Evolutionary conservation across 2,888 invertebrate species (phyloP), one percentile per base, ranked within the genome.

Genomic region (Drosophila macrospina): DNA sequence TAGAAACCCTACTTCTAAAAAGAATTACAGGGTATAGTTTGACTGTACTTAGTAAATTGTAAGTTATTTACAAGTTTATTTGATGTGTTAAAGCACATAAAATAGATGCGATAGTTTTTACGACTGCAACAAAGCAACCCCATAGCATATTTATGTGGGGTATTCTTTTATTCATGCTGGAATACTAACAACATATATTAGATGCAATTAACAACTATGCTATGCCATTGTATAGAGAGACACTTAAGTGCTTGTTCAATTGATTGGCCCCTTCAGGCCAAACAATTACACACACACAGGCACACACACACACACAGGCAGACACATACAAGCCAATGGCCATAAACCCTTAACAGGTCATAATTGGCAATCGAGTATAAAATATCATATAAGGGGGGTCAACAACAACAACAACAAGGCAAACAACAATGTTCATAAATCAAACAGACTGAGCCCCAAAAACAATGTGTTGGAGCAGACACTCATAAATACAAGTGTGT

Each of bases 291-390:
- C 61, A 39, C 52, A 48, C 62, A 57, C 6, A 54, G 10, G 37
- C 20, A 34, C 24, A 34, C 11, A 24, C 13, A 59, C 7, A 5
- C 6, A 15, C 24, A 36, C 11, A 59, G 5, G 4, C 6, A 16
- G 16, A 32, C 11, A 34, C 13, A 62, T n/a, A 26, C 37, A 48
- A 68, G 56, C 61, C 62, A 72, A 72, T 57, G 64, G 59, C 66
- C 65, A 62, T 71, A 78, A 65, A 61, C 80, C 71, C 74, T 76
- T 80, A 85, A 83, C 82, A 85, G 82, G 74, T 85, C 82, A 83
- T 85, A 83, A 83, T 85, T 80, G 80, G 80, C 78, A 80, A 78
- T 83, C 80, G 82, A 80, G 75, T 80, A 67, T 72, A 81, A 81
- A 78, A 84, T 78, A 80, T 78, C 71, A 65, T 78, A 56, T 51